Conservation (phyloP, 2,888 invertebrate genomes). For the Muscina levida region DNA sequence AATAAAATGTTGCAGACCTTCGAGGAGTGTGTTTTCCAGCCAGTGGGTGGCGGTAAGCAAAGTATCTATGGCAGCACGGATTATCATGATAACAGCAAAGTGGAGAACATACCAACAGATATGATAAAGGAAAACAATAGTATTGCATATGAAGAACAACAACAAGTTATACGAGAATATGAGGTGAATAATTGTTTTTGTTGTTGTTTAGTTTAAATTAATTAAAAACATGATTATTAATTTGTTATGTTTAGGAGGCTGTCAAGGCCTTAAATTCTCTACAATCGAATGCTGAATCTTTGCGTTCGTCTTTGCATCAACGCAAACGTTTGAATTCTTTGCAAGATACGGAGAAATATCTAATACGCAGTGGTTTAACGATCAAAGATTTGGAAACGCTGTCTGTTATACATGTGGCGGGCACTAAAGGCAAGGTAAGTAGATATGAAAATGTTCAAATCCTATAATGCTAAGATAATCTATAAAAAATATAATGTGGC, state of each 20-base stretch:
- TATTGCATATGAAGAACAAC: slow-evolving; percentile 1
- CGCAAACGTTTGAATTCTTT: slow-evolving; percentile 75
- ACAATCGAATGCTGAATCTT: slow-evolving; percentile 86
- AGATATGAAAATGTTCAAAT: no score
- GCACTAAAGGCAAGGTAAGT: slow-evolving; percentile 95
- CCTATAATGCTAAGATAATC: no score
- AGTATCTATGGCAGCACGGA: slow-evolving; percentile 10
- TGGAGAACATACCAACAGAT: slow-evolving; percentile 3
- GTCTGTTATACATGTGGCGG: slow-evolving; percentile 95
- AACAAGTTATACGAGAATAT: slow-evolving; percentile 53
- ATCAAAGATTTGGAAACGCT: slow-evolving; percentile 85
- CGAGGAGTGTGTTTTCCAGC: slow-evolving; percentile 68
- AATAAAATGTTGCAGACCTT: slow-evolving; percentile 56
- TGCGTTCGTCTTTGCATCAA: slow-evolving; percentile 80
- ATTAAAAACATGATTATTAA: slow-evolving; percentile 3
- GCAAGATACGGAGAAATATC: slow-evolving; percentile 82
- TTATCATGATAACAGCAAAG: slow-evolving; percentile 15
- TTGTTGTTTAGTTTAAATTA: neutral
- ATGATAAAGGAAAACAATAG: neutral
- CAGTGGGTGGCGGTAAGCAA: slow-evolving; percentile 12
- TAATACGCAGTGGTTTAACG: slow-evolving; percentile 84
- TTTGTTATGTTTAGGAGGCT: slow-evolving; percentile 82
- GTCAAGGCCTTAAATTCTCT: slow-evolving; percentile 85
- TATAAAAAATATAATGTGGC: no score
- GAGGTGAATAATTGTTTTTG: slow-evolving; percentile 65